Conservation (phyloP, 2,113 vertebrate species). For the Eira barbara region DNA sequence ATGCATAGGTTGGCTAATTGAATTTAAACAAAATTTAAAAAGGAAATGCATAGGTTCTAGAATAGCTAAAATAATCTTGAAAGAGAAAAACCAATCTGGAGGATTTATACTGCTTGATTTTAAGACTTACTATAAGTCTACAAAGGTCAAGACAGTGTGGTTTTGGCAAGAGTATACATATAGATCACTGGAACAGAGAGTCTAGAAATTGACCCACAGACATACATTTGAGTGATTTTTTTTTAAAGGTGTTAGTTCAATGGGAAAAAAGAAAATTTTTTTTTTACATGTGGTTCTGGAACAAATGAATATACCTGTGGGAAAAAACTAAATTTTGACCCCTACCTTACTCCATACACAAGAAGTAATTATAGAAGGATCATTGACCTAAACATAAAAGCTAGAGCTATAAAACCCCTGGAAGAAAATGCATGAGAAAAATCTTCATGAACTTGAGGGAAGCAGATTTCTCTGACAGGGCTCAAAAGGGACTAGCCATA, state of each 20-base stretch:
- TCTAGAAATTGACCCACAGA: conserved; percentile 1
- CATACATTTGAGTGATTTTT: not conserved
- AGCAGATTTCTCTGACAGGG: conserved; percentile 22
- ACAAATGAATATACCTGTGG: conserved; percentile 1
- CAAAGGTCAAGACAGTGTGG: conserved; percentile 37
- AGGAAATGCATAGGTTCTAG: conserved; percentile 28
- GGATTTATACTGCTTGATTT: conserved; percentile 32
- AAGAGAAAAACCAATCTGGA: conserved; percentile 39
- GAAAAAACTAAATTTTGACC: not conserved
- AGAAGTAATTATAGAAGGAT: conserved; percentile 4
- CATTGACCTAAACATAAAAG: conserved; percentile 22
- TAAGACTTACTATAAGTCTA: conserved; percentile 54
- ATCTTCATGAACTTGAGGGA: conserved; percentile 20
- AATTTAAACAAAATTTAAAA: not conserved
- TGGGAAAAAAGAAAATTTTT: not conserved
- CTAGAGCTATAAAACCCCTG: conserved; percentile 35
- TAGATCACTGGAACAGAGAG: conserved; percentile 28
- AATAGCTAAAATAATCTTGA: conserved; percentile 42
- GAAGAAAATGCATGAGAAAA: conserved; percentile 36
- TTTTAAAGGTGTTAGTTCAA: conserved; percentile 39
- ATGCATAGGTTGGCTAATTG: not conserved
- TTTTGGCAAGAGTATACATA: conserved; percentile 42
- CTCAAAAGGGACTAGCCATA: not conserved
- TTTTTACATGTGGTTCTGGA: conserved; percentile 13
- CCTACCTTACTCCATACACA: not conserved